Base-by-base conservation (phyloP, 2,888 invertebrate genomes). In the Operophtera brumata region DNA sequence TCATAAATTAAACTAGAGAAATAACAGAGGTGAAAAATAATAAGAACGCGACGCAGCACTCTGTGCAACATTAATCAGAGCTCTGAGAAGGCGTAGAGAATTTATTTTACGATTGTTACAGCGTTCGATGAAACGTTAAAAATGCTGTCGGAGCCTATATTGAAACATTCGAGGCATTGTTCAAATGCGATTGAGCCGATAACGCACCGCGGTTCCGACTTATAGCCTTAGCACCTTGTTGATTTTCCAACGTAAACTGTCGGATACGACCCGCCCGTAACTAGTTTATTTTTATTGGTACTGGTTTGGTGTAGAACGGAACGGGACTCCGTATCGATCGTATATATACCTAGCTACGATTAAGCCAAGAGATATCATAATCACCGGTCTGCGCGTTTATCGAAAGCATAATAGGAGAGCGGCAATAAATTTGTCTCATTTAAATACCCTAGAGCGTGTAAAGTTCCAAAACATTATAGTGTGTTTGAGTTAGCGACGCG, bases 81-180 rank as follows among this genome's bases (percentile, higher is more conserved):
- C 84, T 81, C 74, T 80, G 84, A 85, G 87, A 86, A 86, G 87
- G 88, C 86, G 88, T 84, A 86, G 82, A 85, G 86, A 87, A 90
- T 89, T 88, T 89, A 87, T 89, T 89, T 87, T 82, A 89, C 88
- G 88, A 88, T 88, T 88, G 88, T 89, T 85, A 85, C 86, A 86
- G 75, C 78, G 49, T 79, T 75, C 88, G 88, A 86, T 85, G 89
- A 89, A 89, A 88, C 88, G 84, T 87, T 88, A 86, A 88, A 89
- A 89, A 89, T 86, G 85, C 86, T 87, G 86, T 88, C 83, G 84
- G 80, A 71, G 81, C 75, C 52, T 86, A 85, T 87, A 87, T 87
- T 87, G 87, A 88, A 88, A 88, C 88, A 86, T 88, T 86, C 81
- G 80, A 82, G 67, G 86, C 81, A 89, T 89, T 89, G 89, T 90